Base-by-base conservation (phyloP, 2,113 vertebrate species). In the Ophiodon elongatus region DNA sequence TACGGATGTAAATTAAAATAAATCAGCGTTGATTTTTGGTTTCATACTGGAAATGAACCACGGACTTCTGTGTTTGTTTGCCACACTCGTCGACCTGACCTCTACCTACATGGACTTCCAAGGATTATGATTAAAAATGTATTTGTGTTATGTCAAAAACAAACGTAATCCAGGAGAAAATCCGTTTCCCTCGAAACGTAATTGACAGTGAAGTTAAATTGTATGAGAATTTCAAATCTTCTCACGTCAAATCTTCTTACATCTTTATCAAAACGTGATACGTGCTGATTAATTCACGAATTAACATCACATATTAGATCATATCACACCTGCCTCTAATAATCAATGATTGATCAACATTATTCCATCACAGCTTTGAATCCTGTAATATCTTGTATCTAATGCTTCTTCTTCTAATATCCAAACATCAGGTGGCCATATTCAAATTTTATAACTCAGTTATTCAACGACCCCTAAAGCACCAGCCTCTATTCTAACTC, bases 401-500 rank as follows among this genome's bases (percentile, higher is more conserved):
- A 57, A 56, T 35, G 10, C 6, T 3, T 52, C 10, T 29, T 33
- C 45, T 33, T 9, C 27, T 31, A 43, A 60, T 60, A 62, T 10
- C 31, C 21, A 57, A 31, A 56, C 65, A 8, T 69, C 52, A 27
- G 21, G 4, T 68, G 25, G n/a, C 2, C 4, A 7, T 14, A 41
- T 39, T n/a, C n/a, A n/a, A n/a, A n/a, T n/a, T n/a, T n/a, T 14
- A 2, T 19, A 19, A 25, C 25, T 56, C 27, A 21, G 11, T 67
- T 72, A 37, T 66, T 67, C 8, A 13, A 13, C 37, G 23, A 80
- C 23, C 67, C 27, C 19, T 29, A 52, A 59, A 63, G 2, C 56
- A 33, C 8, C 41, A 52, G 1, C 23, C 39, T 76, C 66, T 69
- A 47, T 59, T 66, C 19, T 45, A 74, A 65, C 80, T 79, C 80